Conservation (phyloP, 1,140 invertebrate species). For the Dufourea novaeangliae region DNA sequence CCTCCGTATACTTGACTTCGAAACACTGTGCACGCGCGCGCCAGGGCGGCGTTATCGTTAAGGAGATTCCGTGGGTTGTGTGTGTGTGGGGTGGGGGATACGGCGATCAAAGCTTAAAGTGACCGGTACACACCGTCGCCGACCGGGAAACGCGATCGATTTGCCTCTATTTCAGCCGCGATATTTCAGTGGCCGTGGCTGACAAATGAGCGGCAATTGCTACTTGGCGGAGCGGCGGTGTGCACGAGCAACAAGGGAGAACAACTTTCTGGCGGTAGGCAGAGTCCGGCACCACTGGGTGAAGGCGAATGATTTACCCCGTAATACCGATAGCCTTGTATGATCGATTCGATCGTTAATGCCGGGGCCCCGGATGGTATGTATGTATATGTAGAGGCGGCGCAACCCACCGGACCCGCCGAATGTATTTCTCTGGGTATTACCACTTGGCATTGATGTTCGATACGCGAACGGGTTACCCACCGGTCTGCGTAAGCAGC, state of each 20-base stretch:
- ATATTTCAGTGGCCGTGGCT: constrained; percentile 65
- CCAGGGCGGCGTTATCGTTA: constrained; percentile 13
- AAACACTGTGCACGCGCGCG: not conserved
- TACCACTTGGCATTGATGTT: constrained; percentile 53
- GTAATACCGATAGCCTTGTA: constrained; percentile 65
- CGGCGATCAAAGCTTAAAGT: constrained; percentile 40
- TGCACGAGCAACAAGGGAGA: constrained; percentile 45
- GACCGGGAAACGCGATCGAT: constrained; percentile 41
- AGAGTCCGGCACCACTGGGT: constrained; percentile 6
- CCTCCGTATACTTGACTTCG: too few species aligned
- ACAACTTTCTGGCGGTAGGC: constrained; percentile 61
- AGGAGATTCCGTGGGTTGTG: too few species aligned
- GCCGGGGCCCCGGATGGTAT: constrained; percentile 37
- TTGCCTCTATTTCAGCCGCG: constrained; percentile 54
- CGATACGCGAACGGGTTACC: constrained; percentile 36
- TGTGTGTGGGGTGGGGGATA: constrained; percentile 4
- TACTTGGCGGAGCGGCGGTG: constrained; percentile 57
- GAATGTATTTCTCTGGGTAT: constrained; percentile 56
- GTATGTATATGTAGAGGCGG: constrained; percentile 24
- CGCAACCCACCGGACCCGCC: constrained; percentile 38
- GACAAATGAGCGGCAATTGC: constrained; percentile 70
- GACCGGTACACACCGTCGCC: constrained; percentile 20
- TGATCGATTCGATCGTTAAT: constrained; percentile 69
- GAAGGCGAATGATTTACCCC: constrained; percentile 64
- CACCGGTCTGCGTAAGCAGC: constrained; percentile 41